phyloP scores from a whole-genome alignment of 2,797 vertebrate genomes.

The Enteromius unitaeniatus region DNA sequence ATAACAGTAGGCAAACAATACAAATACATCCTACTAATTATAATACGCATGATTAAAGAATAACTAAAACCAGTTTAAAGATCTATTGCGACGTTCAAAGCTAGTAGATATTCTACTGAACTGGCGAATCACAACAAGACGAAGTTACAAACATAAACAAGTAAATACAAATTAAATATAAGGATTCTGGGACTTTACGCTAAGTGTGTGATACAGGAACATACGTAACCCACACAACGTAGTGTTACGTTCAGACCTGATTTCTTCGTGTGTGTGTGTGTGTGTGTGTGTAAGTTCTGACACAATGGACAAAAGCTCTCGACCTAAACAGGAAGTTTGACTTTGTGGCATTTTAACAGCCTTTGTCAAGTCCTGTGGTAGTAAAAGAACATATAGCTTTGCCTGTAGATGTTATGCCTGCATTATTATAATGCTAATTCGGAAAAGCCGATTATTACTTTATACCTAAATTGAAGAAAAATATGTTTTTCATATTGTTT shows the following conservation, averaged over 20 bases:
- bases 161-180: neutral
- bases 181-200: neutral
- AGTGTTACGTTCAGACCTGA: neutral
- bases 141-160: neutral
- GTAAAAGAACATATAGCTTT: neutral
- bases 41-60: neutral
- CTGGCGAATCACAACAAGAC: neutral
- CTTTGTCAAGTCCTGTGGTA: neutral
- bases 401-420: neutral
- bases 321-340: conserved; percentile 55
- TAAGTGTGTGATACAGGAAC: neutral
- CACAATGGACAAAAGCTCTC: conserved; percentile 50
- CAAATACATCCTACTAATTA: neutral
- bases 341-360: conserved; percentile 8
- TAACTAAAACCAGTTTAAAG: neutral
- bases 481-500: neutral
- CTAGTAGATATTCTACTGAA: neutral
- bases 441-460: neutral
- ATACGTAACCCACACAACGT: neutral
- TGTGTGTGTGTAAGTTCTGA: neutral
- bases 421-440: neutral
- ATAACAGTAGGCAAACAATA: neutral
- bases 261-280: neutral
- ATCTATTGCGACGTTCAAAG: neutral
- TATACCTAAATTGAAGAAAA: neutral